Evolutionary conservation across 2,888 invertebrate species (phyloP), one percentile per base, ranked within the genome.

Genomic region (Amblyjoppa fuscipennis): DNA sequence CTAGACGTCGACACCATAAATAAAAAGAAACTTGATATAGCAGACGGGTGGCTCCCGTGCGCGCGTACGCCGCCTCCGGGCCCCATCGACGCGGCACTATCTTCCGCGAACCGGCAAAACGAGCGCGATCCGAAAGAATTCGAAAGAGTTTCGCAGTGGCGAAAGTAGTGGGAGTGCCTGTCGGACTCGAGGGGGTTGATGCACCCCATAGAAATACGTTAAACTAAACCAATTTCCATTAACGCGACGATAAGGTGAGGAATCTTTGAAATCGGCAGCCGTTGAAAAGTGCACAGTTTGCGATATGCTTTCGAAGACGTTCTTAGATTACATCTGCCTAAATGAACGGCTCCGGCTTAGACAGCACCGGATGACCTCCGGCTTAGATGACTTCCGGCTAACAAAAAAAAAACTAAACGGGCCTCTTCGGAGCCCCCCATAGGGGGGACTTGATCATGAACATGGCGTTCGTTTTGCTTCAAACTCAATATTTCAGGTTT

Each of bases 1-100:
- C 88, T 88, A 89, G 89, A 86, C 87, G 78, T 84, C 85, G 87
- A 88, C 84, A 88, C 86, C 89, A 90, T 91, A 91, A 91, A 91
- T 82, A 85, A 85, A 85, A 85, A 82, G 85, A 85, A 85, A 85
- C 85, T 75, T 79, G 76, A 79, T 80, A 76, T 34, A 71, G 51
- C 51, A 68, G 51, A 74, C 38, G 73, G 51, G 59, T 20, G 51
- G 74, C 69, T 28, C 41, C 49, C 28, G 68, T 56, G 51, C 13
- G 51, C 59, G 16, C 25, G 61, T 70, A 56, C 38, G 80, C 81
- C 45, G 59, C 82, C 82, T 66, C 71, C 11, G 76, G 82, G 79
- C 41, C 69, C 25, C 85, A 79, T 82, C 85, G 85, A 82, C 79
- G 51, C 66, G 56, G 31, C 49, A 66, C 78, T 75, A 69, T 49